Base-by-base conservation (phyloP, 2,113 vertebrate species). In the Gallinago media region DNA sequence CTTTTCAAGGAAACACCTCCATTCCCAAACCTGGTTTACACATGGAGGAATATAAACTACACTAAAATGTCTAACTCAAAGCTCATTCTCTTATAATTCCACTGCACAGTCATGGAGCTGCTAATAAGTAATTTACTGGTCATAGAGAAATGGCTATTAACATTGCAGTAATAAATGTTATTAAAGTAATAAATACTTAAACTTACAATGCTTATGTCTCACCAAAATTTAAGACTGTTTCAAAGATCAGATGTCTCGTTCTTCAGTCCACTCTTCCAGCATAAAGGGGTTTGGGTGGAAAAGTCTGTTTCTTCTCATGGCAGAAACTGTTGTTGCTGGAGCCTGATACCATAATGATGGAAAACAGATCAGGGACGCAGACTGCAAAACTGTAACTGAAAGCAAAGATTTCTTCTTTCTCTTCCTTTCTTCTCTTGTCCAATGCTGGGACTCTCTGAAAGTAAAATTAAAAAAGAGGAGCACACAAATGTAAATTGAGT, bases 171-270 rank as follows among this genome's bases (percentile, higher is more conserved):
- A 89, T 38, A 80, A 54, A 40, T 32, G 52, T 61, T 89, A 92
- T 89, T 89, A 82, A 93, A 94, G 66, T 40, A 67, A 85, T 85
- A 94, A 89, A 93, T 88, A 75, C 38, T 38, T 63, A 59, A 17
- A 42, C 49, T 95, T 67, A 55, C 8, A 44, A 22, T n/a, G 56
- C 12, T 85, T 49, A 21, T 12, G 26, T 71, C 65, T 91, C 25
- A 32, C 47, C 44, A 9, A 80, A 78, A 11, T 70, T 86, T 73
- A 49, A 71, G 42, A 38, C 18, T 55, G 19, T 74, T 87, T 78
- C 36, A 31, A 63, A 67, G 55, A 79, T 73, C 32, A 65, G 49
- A 61, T 31, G 38, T 52, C 54, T 88, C 31, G 19, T 66, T 74
- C 70, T 71, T 80, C 73, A 63, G 27, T 13, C 26, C 1, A 2